phyloP scores from a whole-genome alignment of 2,888 invertebrate genomes.

The Margaritifera margaritifera region DNA sequence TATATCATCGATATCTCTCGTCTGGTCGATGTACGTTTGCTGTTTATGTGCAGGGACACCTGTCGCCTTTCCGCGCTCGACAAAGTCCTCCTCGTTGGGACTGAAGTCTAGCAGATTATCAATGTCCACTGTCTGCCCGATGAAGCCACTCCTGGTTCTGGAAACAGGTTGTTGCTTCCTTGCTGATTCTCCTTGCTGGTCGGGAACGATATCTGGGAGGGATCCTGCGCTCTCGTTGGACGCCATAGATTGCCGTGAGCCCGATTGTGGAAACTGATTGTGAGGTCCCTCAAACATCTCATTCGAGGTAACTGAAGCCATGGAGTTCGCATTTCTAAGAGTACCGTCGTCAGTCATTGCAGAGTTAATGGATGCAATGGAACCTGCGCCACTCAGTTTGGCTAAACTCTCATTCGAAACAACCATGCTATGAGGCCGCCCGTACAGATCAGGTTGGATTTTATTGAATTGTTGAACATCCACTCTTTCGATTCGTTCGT shows the following conservation, averaged over 20 bases:
- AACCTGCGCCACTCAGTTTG: conserved; percentile 47
- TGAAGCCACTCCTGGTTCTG: conserved; percentile 41
- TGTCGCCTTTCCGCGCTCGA: conserved; percentile 34
- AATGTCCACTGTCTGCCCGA: conserved; percentile 41
- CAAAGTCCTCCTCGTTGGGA: conserved; percentile 56
- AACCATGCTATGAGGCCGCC: conserved; percentile 53
- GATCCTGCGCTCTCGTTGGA: conserved; percentile 40
- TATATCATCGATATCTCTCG: conserved; percentile 23
- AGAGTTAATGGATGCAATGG: conserved; percentile 48
- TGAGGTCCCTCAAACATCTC: conserved; percentile 43
- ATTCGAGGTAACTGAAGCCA: conserved; percentile 40
- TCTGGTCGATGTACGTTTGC: conserved; percentile 12
- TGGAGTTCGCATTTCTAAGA: conserved; percentile 36
- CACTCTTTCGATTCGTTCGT: conserved; percentile 27
- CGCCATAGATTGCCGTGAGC: conserved; percentile 39
- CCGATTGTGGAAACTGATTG: conserved; percentile 31
- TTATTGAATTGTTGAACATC: background rate
- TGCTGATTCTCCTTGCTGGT: conserved; percentile 22
- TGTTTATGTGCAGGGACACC: conserved; percentile 6
- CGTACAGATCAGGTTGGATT: conserved; percentile 29
- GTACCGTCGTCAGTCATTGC: conserved; percentile 46
- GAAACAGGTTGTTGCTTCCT: conserved; percentile 12
- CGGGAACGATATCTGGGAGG: conserved; percentile 54
- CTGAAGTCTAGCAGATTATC: conserved; percentile 62
- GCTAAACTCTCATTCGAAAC: conserved; percentile 53